Base-by-base conservation (phyloP, 92 coral and sea anemone genomes). In the Virgularia gustaviana region DNA sequence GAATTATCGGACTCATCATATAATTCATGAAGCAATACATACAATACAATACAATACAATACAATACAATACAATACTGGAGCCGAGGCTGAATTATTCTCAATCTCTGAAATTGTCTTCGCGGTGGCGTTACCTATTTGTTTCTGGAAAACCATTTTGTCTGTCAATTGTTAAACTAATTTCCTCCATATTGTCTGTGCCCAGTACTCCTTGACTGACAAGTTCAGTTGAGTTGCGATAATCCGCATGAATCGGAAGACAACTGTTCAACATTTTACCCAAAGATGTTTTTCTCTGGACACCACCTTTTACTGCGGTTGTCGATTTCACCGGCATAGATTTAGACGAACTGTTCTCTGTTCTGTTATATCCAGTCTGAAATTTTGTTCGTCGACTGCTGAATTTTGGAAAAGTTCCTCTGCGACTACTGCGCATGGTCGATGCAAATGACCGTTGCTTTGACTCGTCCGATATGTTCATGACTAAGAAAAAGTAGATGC, bases 371-470 rank as follows among this genome's bases (percentile, higher is more conserved):
- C 44, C 61, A 34, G 53, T 54, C 51, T 68, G 75, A 31, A 68
- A 68, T 38, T 68, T 68, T 27, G 75, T 68, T 6, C 19, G 60
- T 2, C 75, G 61, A 32, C 60, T 49, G 45, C 60, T 68, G 61
- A 68, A 68, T 32, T 32, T 68, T 4, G 75, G 75, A 47, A 68
- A 68, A 0, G 75, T 68, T 30, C 36, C 35, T 6, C 45, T 35
- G 11, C 75, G 60, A 45, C 75, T 68, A 38, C 36, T 68, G 31
- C 75, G 75, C 33, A 68, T 32, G 38, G 59, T 68, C 23, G 60
- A 49, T 16, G 9, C 9, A 19, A 68, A 68, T 9, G 75, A 49
- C 4, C 75, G 61, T 27, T 68, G 75, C 38, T 68, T 68, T 19
- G 44, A 34, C 27, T 68, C 75, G 47, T 32, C 75, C 3, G 31